phyloP scores from a whole-genome alignment of 92 coral and sea anemone genomes.

The Porites cylindrica region DNA sequence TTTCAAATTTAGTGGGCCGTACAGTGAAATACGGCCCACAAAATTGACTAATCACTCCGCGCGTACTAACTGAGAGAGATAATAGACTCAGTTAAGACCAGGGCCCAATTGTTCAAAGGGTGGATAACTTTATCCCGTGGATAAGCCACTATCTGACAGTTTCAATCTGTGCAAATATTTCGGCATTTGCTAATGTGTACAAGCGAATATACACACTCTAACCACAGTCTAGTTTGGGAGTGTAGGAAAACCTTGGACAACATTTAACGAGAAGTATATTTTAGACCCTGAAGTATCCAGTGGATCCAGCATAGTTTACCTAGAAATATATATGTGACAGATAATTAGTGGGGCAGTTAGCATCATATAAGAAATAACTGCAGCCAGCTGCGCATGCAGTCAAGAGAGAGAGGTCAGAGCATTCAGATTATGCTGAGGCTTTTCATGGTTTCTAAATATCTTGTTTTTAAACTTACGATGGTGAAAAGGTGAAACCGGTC shows the following conservation, averaged over 20 bases:
- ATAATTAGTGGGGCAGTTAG: too few species aligned
- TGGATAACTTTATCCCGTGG: not conserved
- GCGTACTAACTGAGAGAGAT: too few species aligned
- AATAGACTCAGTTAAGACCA: not conserved
- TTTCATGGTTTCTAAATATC: not conserved
- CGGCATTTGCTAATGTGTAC: not conserved
- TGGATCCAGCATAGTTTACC: too few species aligned
- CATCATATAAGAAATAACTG: too few species aligned
- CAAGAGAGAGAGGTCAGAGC: not conserved
- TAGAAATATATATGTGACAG: too few species aligned
- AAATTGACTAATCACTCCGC: too few species aligned
- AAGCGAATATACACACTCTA: not conserved
- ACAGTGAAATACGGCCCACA: too few species aligned
- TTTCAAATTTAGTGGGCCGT: too few species aligned
- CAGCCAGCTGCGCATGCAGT: too few species aligned
- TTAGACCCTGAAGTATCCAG: too few species aligned
- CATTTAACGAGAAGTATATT: not conserved
- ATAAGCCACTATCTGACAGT: not conserved
- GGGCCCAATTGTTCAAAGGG: conserved; percentile 6
- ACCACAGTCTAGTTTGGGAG: not conserved
- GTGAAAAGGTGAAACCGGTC: conserved; percentile 20
- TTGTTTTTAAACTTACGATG: conserved; percentile 16
- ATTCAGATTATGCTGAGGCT: not conserved
- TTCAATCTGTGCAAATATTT: not conserved
- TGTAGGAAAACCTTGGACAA: not conserved